Evolutionary conservation across 1,140 invertebrate species (phyloP).

Genomic region (Pomacea maculata): DNA sequence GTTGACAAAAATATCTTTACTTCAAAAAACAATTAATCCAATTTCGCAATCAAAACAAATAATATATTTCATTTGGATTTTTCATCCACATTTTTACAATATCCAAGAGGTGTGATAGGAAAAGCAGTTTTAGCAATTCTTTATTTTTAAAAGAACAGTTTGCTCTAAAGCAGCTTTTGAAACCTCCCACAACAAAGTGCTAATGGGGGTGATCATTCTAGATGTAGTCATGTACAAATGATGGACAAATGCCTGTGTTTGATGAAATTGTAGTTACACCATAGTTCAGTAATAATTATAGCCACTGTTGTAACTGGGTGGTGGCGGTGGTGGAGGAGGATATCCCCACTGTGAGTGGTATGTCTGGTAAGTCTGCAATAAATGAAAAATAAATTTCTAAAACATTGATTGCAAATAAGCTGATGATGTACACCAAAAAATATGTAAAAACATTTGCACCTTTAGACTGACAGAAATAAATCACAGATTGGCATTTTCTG

Average conservation of each 20-base stretch:
- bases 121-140: too few species aligned
- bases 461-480: too few species aligned
- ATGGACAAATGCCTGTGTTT: not conserved
- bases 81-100: too few species aligned
- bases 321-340: slow-evolving; percentile 10
- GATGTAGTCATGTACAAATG: not conserved
- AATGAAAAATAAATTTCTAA: not conserved
- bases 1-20: too few species aligned
- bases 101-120: too few species aligned
- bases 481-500: too few species aligned
- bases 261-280: not conserved
- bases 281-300: slow-evolving; percentile 14
- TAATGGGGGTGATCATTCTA: not conserved
- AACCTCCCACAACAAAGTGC: not conserved
- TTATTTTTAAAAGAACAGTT: too few species aligned
- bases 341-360: slow-evolving; percentile 20
- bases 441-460: not conserved
- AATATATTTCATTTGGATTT: too few species aligned
- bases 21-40: too few species aligned
- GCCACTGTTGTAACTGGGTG: slow-evolving; percentile 9
- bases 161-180: not conserved
- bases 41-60: too few species aligned
- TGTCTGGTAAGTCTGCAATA: slow-evolving; percentile 14
- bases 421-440: not conserved
- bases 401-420: not conserved